Base-by-base conservation (phyloP, 2,888 invertebrate genomes). In the Iphiclides podalirius region DNA sequence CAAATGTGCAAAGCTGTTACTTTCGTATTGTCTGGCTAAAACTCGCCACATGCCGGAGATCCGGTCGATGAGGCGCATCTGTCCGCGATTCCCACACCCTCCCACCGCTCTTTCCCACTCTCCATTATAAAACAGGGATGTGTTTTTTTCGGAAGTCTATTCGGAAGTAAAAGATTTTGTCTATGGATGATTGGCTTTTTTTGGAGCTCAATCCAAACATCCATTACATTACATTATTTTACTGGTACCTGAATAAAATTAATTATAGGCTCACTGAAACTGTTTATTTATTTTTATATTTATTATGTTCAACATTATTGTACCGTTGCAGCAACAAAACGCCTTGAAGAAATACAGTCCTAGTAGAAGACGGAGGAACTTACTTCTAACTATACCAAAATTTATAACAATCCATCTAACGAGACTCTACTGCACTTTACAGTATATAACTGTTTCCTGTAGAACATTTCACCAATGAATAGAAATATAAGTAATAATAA, bases 41-140 rank as follows among this genome's bases (percentile, higher is more conserved):
- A 12, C 11, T 20, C 42, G 42, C 53, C 77, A 79, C 65, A 79
- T 77, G 78, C 66, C 68, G 59, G 48, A 65, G 72, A 68, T 72
- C 70, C 71, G 69, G 66, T 37, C 49, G 44, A 44, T 45, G 58
- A 60, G 48, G 45, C 69, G 69, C 84, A 84, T 83, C 84, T 85
- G 85, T 62, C 70, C 62, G 61, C 58, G 52, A 64, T 85, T 85
- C 85, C 80, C 85, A 85, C 84, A 82, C 73, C 66, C 64, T 54
- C 60, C 50, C 51, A 55, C 56, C 31, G 47, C 34, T 9, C 52
- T 64, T 71, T 72, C 68, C 70, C 65, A 58, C n/a, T n/a, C n/a
- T n/a, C 51, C 26, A 28, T 38, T 36, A 55, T 48, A 49, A 40
- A 16, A 13, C 26, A 23, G 16, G n/a, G 28, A 35, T 52, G 2